Percentiles rank a stretch among this genome's conserved stretches.
phyloP scores from a whole-genome alignment of 2,888 invertebrate species.

The Heliconius hortense region DNA sequence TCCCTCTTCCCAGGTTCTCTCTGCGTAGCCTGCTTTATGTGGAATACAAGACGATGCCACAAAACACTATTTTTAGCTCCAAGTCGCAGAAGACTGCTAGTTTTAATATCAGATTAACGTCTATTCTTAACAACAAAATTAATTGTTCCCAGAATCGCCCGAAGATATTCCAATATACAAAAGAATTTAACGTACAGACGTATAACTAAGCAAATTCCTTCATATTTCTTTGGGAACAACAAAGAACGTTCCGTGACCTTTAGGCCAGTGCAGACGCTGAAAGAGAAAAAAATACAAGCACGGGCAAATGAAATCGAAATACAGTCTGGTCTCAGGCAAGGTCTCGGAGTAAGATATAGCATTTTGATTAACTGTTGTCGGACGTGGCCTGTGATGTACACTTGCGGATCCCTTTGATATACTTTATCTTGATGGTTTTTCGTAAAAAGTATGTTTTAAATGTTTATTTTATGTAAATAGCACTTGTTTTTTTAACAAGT shows the following conservation, averaged over 20 bases:
- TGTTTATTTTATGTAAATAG: conserved; percentile 45
- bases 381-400: conserved; percentile 61
- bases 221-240: conserved; percentile 77
- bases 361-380: conserved; percentile 80
- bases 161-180: conserved; percentile 76
- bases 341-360: conserved; percentile 77
- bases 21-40: too few relatives aligned
- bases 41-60: too few relatives aligned
- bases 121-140: conserved; percentile 71
- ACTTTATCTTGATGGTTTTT: conserved; percentile 45
- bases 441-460: conserved; percentile 42
- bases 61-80: too few relatives aligned
- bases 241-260: conserved; percentile 75
- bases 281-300: conserved; percentile 67
- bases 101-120: conserved; percentile 61
- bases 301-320: conserved; percentile 82
- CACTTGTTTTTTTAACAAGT: conserved; percentile 30
- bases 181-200: conserved; percentile 72
- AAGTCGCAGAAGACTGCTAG: background rate
- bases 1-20: too few relatives aligned
- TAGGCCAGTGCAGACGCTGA: conserved; percentile 55
- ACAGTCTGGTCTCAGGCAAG: conserved; percentile 56
- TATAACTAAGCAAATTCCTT: conserved; percentile 55
- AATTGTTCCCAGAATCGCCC: conserved; percentile 67
- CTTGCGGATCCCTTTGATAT: conserved; percentile 49